phyloP scores from a whole-genome alignment of 2,113 vertebrate species.

The Nettapus auritus region DNA sequence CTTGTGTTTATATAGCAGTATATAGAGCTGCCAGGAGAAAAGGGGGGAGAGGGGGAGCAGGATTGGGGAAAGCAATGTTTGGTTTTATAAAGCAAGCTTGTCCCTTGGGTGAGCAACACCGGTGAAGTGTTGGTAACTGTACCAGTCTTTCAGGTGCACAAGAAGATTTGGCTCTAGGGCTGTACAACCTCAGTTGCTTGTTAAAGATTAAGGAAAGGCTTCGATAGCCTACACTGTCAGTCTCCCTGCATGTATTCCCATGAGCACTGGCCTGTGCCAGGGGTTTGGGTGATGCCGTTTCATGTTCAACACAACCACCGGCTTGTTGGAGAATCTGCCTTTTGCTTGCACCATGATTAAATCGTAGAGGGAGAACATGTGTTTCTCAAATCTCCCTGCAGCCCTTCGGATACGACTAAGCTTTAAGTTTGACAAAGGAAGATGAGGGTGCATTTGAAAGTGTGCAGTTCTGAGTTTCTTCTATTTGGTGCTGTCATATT shows the following conservation, averaged over 20 bases:
- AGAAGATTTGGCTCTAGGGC: background rate
- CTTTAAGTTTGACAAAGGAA: constrained; percentile 3
- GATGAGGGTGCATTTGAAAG: background rate
- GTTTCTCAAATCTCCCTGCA: constrained; percentile 37
- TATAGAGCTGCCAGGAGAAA: background rate
- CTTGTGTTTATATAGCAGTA: background rate
- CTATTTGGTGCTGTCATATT: constrained; percentile 11
- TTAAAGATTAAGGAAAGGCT: background rate
- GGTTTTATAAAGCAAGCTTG: background rate
- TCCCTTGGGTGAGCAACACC: background rate
- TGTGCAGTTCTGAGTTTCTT: background rate
- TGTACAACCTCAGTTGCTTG: rapidly evolving
- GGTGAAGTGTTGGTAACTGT: background rate
- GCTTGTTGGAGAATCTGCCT: background rate
- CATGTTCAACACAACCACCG: background rate
- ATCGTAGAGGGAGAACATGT: background rate
- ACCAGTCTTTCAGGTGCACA: background rate
- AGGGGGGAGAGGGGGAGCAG: background rate
- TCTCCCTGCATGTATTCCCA: background rate
- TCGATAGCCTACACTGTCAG: background rate
- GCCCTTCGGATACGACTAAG: constrained; percentile 1
- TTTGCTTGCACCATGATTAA: background rate
- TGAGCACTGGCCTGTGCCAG: background rate
- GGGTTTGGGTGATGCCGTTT: background rate
- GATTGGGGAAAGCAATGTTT: background rate